Conservation (phyloP, 2,113 vertebrate species). For the Coptodon bakossiorum region DNA sequence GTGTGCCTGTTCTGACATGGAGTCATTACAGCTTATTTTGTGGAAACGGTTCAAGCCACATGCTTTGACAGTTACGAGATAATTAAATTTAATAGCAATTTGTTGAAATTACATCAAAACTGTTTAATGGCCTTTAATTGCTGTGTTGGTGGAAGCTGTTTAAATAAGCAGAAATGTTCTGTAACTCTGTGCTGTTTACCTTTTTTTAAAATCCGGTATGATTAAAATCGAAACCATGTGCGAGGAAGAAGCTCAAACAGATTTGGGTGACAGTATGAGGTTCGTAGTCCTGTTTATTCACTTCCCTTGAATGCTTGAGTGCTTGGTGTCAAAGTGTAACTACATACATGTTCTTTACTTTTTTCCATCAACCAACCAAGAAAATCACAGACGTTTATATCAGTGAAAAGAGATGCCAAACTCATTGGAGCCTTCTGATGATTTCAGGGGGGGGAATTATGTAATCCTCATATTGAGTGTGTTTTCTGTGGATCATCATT, state of each 20-base stretch:
- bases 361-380: background rate
- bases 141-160: background rate
- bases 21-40: background rate
- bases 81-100: background rate
- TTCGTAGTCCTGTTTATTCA: background rate
- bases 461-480: background rate
- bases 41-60: background rate
- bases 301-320: background rate
- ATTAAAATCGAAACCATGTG: background rate
- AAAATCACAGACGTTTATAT: background rate
- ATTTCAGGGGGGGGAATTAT: background rate
- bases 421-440: background rate
- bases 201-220: background rate
- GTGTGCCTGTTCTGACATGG: background rate
- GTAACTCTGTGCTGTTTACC: background rate
- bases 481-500: background rate
- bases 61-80: background rate
- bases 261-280: background rate
- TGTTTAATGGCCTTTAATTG: background rate
- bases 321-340: background rate
- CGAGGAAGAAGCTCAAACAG: background rate
- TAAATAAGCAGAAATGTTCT: background rate
- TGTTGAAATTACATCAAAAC: background rate
- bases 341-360: background rate
- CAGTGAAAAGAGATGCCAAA: background rate